These are phyloP conservation scores for Schizopygopsis malacanthus DNA, from an alignment of 2,797 vertebrate genomes.

Conservation along the genomic window DNA sequence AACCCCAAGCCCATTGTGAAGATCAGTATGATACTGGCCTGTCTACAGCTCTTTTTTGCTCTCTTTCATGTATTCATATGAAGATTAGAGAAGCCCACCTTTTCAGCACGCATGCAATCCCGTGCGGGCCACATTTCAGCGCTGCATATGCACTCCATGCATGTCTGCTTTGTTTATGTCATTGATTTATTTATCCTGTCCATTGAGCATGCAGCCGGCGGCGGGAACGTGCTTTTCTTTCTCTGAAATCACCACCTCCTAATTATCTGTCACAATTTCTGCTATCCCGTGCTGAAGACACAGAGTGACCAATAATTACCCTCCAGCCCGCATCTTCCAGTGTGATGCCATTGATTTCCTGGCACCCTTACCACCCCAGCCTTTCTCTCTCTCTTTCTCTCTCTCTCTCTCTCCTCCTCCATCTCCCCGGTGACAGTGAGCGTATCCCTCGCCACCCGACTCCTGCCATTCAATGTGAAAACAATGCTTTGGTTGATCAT, in stretches of 20 bases:
- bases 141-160: slow-evolving; percentile 77
- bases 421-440: slow-evolving; percentile 7
- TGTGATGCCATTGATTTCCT: slow-evolving; percentile 74
- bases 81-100: slow-evolving; percentile 14
- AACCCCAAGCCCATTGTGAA: background rate
- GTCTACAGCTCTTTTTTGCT: slow-evolving; percentile 29
- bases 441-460: background rate
- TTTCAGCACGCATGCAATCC: slow-evolving; percentile 23
- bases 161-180: slow-evolving; percentile 81
- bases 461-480: slow-evolving; percentile 38
- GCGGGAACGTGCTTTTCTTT: slow-evolving; percentile 74
- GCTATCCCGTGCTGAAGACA: slow-evolving; percentile 80
- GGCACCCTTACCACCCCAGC: slow-evolving; percentile 6
- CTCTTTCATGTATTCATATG: slow-evolving; percentile 36
- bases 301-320: slow-evolving; percentile 84
- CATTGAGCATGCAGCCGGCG: slow-evolving; percentile 77
- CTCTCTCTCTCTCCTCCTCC: background rate
- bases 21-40: background rate
- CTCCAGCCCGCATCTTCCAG: slow-evolving; percentile 81
- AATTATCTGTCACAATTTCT: slow-evolving; percentile 86
- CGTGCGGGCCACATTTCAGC: slow-evolving; percentile 64
- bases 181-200: slow-evolving; percentile 84
- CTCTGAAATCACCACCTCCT: slow-evolving; percentile 82
- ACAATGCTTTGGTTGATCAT: slow-evolving; percentile 47
- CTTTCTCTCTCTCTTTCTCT: background rate